These are phyloP conservation scores for Bimastos eiseni DNA, from an alignment of 2,888 invertebrate species.

Conservation along the genomic window DNA sequence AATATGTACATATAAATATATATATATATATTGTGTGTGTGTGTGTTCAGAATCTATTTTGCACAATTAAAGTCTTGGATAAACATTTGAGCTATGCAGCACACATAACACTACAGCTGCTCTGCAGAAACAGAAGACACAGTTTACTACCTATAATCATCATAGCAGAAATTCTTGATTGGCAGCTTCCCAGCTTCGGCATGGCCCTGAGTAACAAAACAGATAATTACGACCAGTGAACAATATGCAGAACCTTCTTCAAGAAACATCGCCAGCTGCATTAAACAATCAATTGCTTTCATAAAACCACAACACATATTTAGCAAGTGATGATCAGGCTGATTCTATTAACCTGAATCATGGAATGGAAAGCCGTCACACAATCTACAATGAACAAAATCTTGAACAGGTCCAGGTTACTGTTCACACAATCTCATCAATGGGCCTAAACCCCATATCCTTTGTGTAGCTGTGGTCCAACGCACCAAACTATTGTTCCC, in stretches of 20 bases:
- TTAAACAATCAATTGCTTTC: neutral
- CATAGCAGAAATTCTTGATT: slow-evolving; percentile 61
- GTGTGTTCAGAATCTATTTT: neutral
- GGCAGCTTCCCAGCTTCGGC: slow-evolving; percentile 54
- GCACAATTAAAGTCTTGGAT: neutral
- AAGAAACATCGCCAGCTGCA: neutral
- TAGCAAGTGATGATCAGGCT: neutral
- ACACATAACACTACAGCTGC: neutral
- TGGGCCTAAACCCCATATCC: neutral
- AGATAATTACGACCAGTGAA: neutral
- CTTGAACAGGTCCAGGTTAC: too few relatives aligned
- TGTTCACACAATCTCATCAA: neutral
- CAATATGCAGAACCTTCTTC: neutral
- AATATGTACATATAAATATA: neutral
- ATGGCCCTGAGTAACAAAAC: slow-evolving; percentile 47
- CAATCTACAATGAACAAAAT: neutral
- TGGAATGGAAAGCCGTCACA: neutral
- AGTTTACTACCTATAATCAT: slow-evolving; percentile 59
- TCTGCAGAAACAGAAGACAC: neutral
- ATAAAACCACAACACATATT: neutral
- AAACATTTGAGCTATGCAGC: neutral
- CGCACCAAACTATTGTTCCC: neutral
- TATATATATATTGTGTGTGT: neutral
- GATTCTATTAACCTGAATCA: neutral
- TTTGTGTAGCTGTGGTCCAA: neutral